Evolutionary conservation across 2,797 vertebrate species (phyloP), one percentile per base, ranked within the genome.

Genomic region (Knipowitschia caucasica): DNA sequence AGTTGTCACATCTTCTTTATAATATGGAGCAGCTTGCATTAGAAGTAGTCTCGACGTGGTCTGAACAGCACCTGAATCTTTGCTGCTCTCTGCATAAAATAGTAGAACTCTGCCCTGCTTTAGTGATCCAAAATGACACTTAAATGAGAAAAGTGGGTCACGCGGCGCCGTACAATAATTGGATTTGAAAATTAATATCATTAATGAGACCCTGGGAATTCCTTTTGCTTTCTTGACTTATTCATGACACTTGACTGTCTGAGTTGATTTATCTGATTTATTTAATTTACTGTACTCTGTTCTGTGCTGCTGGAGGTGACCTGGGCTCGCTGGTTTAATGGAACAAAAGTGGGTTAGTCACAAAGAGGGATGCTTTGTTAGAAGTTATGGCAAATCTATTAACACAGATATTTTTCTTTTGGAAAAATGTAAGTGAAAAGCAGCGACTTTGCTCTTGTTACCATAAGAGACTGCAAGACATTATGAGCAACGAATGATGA

Each of bases 181-280:
- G 85, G 75, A 84, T 90, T 90, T 85, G 89, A 90, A 89, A 86
- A 89, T 91, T 88, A 77, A 89, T 82, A 76, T 57, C 81, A 88
- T 89, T 87, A 90, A 89, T 88, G 86, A 81, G 73, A 78, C 65
- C 59, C 39, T 11, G 77, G 76, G 79, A 76, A 81, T 85, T 82
- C 72, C 71, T 83, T 49, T 87, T 88, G 81, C 87, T 86, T 84
- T 69, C 24, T 46, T 78, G 67, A 86, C 82, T 87, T 83, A 87
- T 89, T 89, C 78, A 85, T 80, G 69, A 59, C 70, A 71, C 77
- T 73, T 67, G 62, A 80, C 72, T 77, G 67, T 86, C 75, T 81
- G 69, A 78, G 73, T 62, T 66, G 67, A 82, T 83, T 83, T 69
- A 64, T 67, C 59, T 60, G 40, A 80, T 84, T 79, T 78, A 64